Evolutionary conservation across 2,888 invertebrate genomes (phyloP), one percentile per base, ranked within the genome.

Genomic region (Gerris lacustris): DNA sequence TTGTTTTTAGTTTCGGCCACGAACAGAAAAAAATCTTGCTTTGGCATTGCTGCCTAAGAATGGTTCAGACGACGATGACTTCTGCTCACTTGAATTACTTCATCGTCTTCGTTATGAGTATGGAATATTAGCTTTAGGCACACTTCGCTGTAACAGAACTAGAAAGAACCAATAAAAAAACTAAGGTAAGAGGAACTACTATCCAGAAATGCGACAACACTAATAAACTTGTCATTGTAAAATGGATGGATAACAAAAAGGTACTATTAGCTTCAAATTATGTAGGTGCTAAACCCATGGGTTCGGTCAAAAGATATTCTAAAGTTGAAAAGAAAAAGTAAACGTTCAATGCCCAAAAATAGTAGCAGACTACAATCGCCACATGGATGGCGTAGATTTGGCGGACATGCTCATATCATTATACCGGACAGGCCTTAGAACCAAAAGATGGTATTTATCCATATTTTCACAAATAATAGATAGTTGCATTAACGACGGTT

Each of bases 161-260:
- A n/a, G n/a, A n/a, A n/a, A n/a, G n/a, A n/a, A n/a, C n/a, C n/a
- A n/a, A n/a, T n/a, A n/a, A n/a, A n/a, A n/a, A n/a, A n/a, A n/a
- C n/a, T n/a, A n/a, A n/a, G n/a, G n/a, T n/a, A n/a, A n/a, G n/a
- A n/a, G n/a, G n/a, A n/a, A n/a, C n/a, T n/a, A n/a, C n/a, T n/a
- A n/a, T n/a, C n/a, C n/a, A n/a, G n/a, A n/a, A n/a, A n/a, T n/a
- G n/a, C n/a, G n/a, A n/a, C 68, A 72, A 74, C 45, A 63, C 70
- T 2, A 71, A 72, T 68, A 73, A 72, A 62, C 17, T 77, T 7
- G 67, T 69, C 62, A 72, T 71, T 17, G 75, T 76, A 4, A 73
- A 73, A 71, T 76, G 76, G 75, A 69, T 72, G 6, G 76, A 76
- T 67, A 77, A 75, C 69, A 76, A 73, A 70, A 63, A 71, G 62